These are phyloP conservation scores for Leptinotarsa peninsularis DNA, from an alignment of 2,888 invertebrate genomes.

Conservation along the genomic window DNA sequence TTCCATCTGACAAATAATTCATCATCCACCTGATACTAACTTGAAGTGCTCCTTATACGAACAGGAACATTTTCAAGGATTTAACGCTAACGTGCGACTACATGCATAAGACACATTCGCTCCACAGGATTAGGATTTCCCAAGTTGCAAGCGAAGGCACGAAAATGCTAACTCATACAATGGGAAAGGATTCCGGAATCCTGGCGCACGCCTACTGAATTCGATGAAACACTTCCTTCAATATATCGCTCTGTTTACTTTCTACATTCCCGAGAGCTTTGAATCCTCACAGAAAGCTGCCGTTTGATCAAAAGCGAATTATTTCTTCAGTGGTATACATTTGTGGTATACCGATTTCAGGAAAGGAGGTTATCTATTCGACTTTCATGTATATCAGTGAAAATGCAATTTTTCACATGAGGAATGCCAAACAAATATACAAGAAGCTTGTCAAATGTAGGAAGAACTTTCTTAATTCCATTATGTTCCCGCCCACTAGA, in stretches of 20 bases:
- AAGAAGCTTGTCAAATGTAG: too few species aligned
- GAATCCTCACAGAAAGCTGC: neutral
- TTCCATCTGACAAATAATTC: neutral
- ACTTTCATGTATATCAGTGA: too few species aligned
- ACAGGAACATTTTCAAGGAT: conserved; percentile 51
- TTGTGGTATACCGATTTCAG: too few species aligned
- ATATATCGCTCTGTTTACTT: conserved; percentile 18
- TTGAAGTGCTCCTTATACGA: conserved; percentile 29
- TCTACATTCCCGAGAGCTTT: conserved; percentile 10
- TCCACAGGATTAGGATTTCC: conserved; percentile 56
- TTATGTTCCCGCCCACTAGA: too few species aligned
- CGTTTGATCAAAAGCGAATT: neutral
- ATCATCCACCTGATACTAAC: neutral
- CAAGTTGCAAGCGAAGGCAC: conserved; percentile 49
- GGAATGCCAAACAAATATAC: too few species aligned
- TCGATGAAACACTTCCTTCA: conserved; percentile 21
- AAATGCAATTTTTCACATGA: too few species aligned
- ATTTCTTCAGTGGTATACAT: neutral
- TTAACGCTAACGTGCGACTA: conserved; percentile 54
- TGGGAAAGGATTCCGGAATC: conserved; percentile 30
- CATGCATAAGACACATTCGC: conserved; percentile 37
- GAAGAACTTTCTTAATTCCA: too few species aligned
- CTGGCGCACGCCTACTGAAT: conserved; percentile 28
- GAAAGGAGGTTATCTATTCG: too few species aligned
- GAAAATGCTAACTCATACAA: conserved; percentile 53